Evolutionary conservation across 1,140 invertebrate species (phyloP).

Genomic region (Ditylenchus dipsaci): DNA sequence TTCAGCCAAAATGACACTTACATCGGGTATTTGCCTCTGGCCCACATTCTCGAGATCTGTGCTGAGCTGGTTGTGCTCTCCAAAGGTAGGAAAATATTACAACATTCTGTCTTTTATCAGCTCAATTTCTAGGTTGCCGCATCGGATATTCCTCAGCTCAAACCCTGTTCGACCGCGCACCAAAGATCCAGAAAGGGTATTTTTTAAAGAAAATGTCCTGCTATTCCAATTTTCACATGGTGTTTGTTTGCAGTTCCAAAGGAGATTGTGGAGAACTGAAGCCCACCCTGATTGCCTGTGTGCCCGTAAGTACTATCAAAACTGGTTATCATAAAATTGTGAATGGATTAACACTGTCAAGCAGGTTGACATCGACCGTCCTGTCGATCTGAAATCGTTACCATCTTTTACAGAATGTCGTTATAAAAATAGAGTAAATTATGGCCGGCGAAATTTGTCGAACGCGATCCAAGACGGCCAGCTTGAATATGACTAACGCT

Average conservation of each 20-base stretch:
- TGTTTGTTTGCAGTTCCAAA: conserved; percentile 50
- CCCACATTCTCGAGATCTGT: conserved; percentile 91
- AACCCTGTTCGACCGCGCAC: conserved; percentile 83
- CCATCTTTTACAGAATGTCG: too few relatives aligned
- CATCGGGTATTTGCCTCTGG: conserved; percentile 89
- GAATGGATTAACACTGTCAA: too few relatives aligned
- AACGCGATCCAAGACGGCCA: too few relatives aligned
- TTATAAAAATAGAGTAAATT: too few relatives aligned
- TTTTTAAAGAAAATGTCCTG: too few relatives aligned
- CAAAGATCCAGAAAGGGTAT: conserved; percentile 82
- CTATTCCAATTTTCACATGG: too few relatives aligned
- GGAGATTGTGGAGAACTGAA: conserved; percentile 81
- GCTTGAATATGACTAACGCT: too few relatives aligned
- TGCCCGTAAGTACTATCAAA: conserved; percentile 68
- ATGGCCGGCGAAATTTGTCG: too few relatives aligned
- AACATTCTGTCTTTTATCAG: too few relatives aligned
- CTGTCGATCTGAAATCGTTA: too few relatives aligned
- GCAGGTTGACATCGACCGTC: too few relatives aligned
- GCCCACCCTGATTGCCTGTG: conserved; percentile 88
- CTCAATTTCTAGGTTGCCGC: conserved; percentile 65
- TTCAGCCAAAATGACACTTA: conserved; percentile 69
- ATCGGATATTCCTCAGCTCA: conserved; percentile 93
- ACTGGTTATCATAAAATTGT: not conserved
- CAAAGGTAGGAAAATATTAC: conserved; percentile 60
- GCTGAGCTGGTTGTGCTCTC: conserved; percentile 60